Conservation (phyloP, 2,797 vertebrate species). For the Anguilla pacifica region DNA sequence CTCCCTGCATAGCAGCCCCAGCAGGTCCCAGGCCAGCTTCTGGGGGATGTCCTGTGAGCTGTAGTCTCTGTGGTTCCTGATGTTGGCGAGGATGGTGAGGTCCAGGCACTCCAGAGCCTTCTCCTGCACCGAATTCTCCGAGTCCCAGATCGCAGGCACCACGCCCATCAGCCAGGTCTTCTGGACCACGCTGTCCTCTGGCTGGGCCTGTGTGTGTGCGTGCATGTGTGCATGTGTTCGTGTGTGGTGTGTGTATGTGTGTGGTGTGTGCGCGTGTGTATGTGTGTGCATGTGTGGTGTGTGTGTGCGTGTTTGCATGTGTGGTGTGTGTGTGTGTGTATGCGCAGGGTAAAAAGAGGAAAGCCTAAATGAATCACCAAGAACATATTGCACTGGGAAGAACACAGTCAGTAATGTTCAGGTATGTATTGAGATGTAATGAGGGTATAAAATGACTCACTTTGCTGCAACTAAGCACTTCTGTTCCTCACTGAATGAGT, state of each 20-base stretch:
- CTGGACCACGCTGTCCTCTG: conserved; percentile 70
- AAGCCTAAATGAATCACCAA: not conserved
- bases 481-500: not conserved
- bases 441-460: not conserved
- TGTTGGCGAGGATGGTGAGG: conserved; percentile 75
- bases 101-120: conserved; percentile 88
- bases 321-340: not conserved
- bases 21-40: conserved; percentile 84
- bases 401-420: not conserved
- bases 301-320: not conserved
- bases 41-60: conserved; percentile 63
- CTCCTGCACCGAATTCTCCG: conserved; percentile 85
- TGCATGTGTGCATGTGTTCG: not conserved
- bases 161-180: conserved; percentile 85
- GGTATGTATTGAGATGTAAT: not conserved
- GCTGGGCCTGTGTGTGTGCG: conserved; percentile 70
- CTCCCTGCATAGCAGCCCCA: conserved; percentile 78
- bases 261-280: not conserved
- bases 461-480: not conserved
- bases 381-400: not conserved
- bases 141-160: conserved; percentile 81
- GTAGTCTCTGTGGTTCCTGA: conserved; percentile 66
- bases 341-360: not conserved
- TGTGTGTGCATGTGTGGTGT: conserved; percentile 45
- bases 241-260: not conserved